A percentile compares a stretch with the other conserved stretches of the same genome.
Evolutionary conservation across 2,113 vertebrate genomes (phyloP).

Genomic region (Upupa epops): DNA sequence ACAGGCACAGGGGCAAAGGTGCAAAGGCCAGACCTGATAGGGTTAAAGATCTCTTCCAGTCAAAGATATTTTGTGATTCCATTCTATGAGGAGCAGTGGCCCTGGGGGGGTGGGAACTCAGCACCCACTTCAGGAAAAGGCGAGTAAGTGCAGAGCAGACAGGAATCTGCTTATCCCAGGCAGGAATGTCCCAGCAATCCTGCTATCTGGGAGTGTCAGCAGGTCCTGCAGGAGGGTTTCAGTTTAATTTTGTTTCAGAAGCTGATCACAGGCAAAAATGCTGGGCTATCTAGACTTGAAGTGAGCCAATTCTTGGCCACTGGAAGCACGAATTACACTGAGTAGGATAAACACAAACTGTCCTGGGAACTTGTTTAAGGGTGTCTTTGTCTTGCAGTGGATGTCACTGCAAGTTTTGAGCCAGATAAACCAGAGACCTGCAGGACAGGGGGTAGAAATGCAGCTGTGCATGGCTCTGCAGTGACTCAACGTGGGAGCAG

Average conservation of each 20-base stretch:
- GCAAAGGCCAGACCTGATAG: too few relatives aligned
- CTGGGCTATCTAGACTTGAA: background rate
- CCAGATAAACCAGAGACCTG: background rate
- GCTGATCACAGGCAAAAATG: background rate
- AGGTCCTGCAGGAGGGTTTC: background rate
- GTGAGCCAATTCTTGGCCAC: background rate
- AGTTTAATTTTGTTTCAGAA: background rate
- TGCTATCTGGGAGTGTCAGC: background rate
- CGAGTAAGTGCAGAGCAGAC: background rate
- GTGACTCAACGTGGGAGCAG: conserved; percentile 27
- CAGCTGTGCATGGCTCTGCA: conserved; percentile 9
- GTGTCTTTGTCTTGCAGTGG: background rate
- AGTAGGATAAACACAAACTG: background rate
- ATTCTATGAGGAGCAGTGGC: background rate
- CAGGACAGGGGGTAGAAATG: background rate
- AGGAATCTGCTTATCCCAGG: conserved; percentile 28
- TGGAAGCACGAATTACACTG: background rate
- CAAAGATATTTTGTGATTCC: too few relatives aligned
- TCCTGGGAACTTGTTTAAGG: background rate
- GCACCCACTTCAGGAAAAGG: background rate
- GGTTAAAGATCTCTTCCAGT: too few relatives aligned
- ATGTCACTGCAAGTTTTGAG: background rate
- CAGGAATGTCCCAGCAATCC: background rate
- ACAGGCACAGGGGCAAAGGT: background rate
- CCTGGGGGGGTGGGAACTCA: background rate